Evolutionary conservation across 2,113 vertebrate species (phyloP).

Genomic region (Neodontobutis hainanensis): DNA sequence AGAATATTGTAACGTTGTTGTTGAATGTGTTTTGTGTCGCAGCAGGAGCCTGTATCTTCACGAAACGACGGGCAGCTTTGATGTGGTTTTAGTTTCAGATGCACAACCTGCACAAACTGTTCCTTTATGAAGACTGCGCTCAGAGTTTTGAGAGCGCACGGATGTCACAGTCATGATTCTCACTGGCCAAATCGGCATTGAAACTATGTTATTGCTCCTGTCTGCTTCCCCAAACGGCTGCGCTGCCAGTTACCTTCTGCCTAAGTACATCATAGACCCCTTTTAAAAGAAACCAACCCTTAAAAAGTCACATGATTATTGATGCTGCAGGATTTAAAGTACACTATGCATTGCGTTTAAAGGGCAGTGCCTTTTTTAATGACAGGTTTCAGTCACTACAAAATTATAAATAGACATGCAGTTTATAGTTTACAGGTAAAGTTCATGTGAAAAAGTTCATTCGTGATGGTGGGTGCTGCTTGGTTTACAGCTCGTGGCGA

Average conservation of each 20-base stretch:
- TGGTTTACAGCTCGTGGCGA: conserved; percentile 72
- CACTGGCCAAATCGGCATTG: background rate
- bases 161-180: no score
- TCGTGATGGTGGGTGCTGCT: background rate
- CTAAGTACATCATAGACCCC: no score
- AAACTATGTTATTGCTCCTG: background rate
- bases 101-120: background rate
- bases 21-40: background rate
- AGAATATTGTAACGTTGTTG: no score
- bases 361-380: no score
- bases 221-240: background rate
- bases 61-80: conserved; percentile 58
- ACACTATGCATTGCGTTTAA: no score
- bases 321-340: no score
- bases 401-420: conserved; percentile 3
- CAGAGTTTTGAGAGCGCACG: no score
- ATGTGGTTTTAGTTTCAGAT: conserved; percentile 62
- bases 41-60: conserved; percentile 33
- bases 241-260: background rate
- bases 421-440: background rate
- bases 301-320: background rate
- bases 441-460: no score
- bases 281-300: no score
- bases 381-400: background rate
- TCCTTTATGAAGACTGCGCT: no score